Evolutionary conservation across 2,113 vertebrate species (phyloP).

Genomic region (Cynopterus brachyotis): DNA sequence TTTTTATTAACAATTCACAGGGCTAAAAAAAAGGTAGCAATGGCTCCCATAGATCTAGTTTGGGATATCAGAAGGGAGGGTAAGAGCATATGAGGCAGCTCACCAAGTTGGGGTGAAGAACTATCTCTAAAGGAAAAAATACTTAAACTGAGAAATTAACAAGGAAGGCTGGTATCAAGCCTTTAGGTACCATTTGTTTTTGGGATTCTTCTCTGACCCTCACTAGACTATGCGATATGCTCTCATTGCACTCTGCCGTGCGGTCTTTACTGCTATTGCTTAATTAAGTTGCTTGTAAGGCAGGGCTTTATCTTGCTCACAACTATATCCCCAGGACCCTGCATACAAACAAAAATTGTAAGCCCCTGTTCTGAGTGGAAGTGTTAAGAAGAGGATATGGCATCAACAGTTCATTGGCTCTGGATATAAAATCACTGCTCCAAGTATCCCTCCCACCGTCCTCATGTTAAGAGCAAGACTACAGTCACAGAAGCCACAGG

Average conservation of each 20-base stretch:
- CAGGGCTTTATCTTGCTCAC: not conserved
- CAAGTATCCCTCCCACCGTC: not conserved
- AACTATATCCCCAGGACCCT: not conserved
- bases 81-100: not conserved
- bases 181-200: slow-evolving; percentile 15
- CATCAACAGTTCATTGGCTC: not conserved
- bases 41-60: not conserved
- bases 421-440: not conserved
- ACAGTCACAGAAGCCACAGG: slow-evolving; percentile 9
- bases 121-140: not conserved
- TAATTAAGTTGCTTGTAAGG: not conserved
- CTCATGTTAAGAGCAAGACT: not conserved
- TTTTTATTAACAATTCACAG: not conserved
- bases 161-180: not conserved
- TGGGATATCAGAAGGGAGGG: not conserved
- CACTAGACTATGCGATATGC: not conserved
- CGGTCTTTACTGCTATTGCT: not conserved
- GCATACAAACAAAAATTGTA: not conserved
- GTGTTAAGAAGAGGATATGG: not conserved
- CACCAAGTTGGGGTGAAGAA: not conserved
- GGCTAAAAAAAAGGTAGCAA: not conserved
- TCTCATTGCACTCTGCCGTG: not conserved
- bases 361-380: not conserved
- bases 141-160: not conserved
- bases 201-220: not conserved